Evolutionary conservation across 1,140 invertebrate genomes (phyloP), one percentile per base, ranked within the genome.

Genomic region (Cherax destructor): DNA sequence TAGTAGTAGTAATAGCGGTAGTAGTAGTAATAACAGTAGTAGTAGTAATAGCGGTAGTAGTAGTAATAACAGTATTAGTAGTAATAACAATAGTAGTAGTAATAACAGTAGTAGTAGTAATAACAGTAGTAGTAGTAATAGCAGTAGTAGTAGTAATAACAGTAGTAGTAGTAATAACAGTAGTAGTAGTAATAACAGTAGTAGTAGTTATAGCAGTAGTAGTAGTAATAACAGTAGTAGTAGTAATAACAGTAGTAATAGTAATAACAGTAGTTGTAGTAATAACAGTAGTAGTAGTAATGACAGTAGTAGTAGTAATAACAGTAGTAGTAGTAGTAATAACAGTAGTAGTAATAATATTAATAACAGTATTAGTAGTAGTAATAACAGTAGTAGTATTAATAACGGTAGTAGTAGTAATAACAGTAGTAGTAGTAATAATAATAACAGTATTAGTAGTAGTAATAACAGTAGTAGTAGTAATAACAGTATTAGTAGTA

Each of bases 281-380:
- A n/a, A n/a, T n/a, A n/a, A n/a, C n/a, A n/a, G n/a, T n/a, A 78
- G 76, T 78, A 78, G 76, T 78, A 78, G 76, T 78, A 78, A 49
- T 78, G 50, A 49, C 50, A 78, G 76, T 78, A 78, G 30, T 78
- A 78, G 76, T 78, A 78, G 76, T 78, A 78, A 49, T 78, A 78
- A 49, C 18, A 78, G 7, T 30, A 47, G 77, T 78, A 47, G 11
- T 3, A 10, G 41, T 24, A 41, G 77, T 78, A 78, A 50, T 78
- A 47, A 18, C 52, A 49, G 77, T 78, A 78, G 41, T 78, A 78
- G 77, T 78, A 78, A n/a, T n/a, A n/a, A n/a, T n/a, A n/a, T n/a
- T n/a, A n/a, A n/a, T n/a, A n/a, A n/a, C n/a, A n/a, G n/a, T n/a
- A n/a, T n/a, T n/a, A n/a, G n/a, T n/a, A n/a, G n/a, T n/a, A n/a